phyloP scores from a whole-genome alignment of 2,888 invertebrate species.

The Conops quadrifasciatus region DNA sequence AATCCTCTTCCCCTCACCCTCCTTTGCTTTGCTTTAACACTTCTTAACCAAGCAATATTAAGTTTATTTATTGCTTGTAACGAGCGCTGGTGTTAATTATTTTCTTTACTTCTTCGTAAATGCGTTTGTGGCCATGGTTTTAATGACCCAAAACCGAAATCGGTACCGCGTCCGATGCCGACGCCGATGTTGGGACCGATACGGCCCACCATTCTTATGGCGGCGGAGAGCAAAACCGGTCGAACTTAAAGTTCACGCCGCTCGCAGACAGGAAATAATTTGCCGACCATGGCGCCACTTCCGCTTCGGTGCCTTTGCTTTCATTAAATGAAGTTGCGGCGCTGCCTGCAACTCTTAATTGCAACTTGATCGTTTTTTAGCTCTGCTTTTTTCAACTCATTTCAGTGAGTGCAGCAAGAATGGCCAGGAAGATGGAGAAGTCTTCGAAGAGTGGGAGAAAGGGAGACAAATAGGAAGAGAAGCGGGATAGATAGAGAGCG shows the following conservation, averaged over 20 bases:
- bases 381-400: background rate
- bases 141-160: background rate
- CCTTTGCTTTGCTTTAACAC: too few relatives aligned
- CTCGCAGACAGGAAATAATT: slow-evolving; percentile 30
- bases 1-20: too few relatives aligned
- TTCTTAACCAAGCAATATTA: too few relatives aligned
- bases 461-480: background rate
- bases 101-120: background rate
- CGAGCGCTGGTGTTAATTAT: slow-evolving; percentile 13
- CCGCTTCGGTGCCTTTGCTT: slow-evolving; percentile 26
- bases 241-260: slow-evolving; percentile 17
- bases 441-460: background rate
- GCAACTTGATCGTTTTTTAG: background rate
- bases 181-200: too few relatives aligned
- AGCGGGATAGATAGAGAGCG: too few relatives aligned
- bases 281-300: slow-evolving; percentile 28
- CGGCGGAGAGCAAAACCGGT: background rate
- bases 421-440: background rate
- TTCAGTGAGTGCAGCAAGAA: background rate
- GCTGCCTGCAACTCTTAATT: background rate
- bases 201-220: background rate
- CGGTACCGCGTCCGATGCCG: too few relatives aligned
- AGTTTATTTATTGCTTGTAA: background rate
- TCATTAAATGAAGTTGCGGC: slow-evolving; percentile 31
- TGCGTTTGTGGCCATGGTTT: background rate